phyloP scores from a whole-genome alignment of 2,888 invertebrate species.

The Chrysodeixis includens region DNA sequence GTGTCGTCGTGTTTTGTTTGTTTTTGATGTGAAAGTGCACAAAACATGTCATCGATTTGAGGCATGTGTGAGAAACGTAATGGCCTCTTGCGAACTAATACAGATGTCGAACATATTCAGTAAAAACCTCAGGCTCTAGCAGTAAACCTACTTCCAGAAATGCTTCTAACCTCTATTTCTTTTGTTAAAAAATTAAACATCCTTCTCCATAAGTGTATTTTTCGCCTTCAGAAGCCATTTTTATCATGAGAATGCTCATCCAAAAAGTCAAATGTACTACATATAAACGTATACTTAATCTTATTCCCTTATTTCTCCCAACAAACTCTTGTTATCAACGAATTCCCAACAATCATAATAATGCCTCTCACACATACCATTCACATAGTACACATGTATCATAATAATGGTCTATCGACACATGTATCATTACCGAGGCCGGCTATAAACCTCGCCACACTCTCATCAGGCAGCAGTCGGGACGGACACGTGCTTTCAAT shows the following conservation, averaged over 20 bases:
- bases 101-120: too few species aligned
- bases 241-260: too few species aligned
- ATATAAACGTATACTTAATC: too few species aligned
- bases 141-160: too few species aligned
- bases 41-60: neutral
- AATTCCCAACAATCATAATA: neutral
- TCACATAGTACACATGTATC: neutral
- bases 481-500: slow-evolving; percentile 43
- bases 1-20: neutral
- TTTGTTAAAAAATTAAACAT: too few species aligned
- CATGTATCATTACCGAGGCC: neutral
- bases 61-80: neutral
- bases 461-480: neutral
- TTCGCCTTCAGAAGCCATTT: too few species aligned
- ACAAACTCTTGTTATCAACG: neutral
- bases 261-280: too few species aligned
- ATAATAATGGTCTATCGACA: neutral
- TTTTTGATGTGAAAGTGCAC: neutral
- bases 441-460: neutral
- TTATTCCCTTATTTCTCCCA: too few species aligned
- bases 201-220: too few species aligned
- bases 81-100: too few species aligned
- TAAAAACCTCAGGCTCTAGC: neutral
- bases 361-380: neutral
- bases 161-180: too few species aligned